These are phyloP conservation scores for Pharmacophagus antenor DNA, from an alignment of 2,888 invertebrate species.

Conservation along the genomic window DNA sequence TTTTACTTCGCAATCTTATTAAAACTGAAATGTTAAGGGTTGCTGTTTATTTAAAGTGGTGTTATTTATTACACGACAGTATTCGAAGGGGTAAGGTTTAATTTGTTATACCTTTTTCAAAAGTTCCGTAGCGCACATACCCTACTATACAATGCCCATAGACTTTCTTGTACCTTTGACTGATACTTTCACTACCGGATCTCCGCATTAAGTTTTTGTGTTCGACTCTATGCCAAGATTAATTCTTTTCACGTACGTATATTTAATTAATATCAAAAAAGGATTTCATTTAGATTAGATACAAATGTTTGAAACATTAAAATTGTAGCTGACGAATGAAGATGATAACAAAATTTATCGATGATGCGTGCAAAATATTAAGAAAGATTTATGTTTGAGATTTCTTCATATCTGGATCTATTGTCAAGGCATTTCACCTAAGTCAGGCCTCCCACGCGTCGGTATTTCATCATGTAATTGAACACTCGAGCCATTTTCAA, in stretches of 20 bases:
- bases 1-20: not conserved
- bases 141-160: not conserved
- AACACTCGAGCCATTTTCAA: constrained; percentile 1
- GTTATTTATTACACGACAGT: not conserved
- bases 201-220: too few relatives aligned
- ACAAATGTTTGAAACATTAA: not conserved
- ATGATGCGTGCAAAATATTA: not conserved
- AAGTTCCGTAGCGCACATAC: not conserved
- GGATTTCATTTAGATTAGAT: too few relatives aligned
- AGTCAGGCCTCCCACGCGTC: not conserved
- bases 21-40: not conserved
- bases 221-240: too few relatives aligned
- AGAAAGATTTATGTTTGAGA: not conserved
- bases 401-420: not conserved
- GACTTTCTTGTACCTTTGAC: too few relatives aligned
- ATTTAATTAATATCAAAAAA: too few relatives aligned
- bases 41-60: not conserved
- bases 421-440: not conserved
- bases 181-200: too few relatives aligned
- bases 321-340: not conserved
- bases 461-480: not conserved
- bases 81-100: not conserved
- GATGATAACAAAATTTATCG: not conserved
- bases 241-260: too few relatives aligned
- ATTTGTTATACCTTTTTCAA: constrained; percentile 40